A percentile compares a stretch with the other conserved stretches of the same genome.
phyloP scores from a whole-genome alignment of 2,888 invertebrate genomes.

The Cosmorhoe ocellata region DNA sequence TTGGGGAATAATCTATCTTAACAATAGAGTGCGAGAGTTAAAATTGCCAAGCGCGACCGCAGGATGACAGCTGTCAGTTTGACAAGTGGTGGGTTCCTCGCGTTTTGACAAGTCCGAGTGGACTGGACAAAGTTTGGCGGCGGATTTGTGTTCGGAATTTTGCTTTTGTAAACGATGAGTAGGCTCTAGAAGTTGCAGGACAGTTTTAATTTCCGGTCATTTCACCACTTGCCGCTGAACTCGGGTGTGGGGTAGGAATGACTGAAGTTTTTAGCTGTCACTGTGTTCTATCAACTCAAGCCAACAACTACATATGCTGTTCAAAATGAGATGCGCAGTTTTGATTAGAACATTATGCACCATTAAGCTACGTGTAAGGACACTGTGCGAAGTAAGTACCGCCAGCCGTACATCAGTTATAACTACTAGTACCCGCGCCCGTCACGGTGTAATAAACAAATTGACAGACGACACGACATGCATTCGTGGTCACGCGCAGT shows the following conservation, averaged over 20 bases:
- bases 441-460: constrained; percentile 28
- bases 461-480: constrained; percentile 26
- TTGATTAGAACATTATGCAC: no score
- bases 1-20: constrained; percentile 20
- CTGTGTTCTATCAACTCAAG: no score
- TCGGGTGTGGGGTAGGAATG: no score
- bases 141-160: constrained; percentile 26
- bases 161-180: background rate
- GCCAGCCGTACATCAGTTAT: no score
- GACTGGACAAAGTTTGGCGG: constrained; percentile 20
- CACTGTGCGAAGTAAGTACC: no score
- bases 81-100: constrained; percentile 25
- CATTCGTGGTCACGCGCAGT: constrained; percentile 19
- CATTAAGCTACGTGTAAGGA: no score
- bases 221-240: no score
- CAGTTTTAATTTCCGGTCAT: no score
- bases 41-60: constrained; percentile 18
- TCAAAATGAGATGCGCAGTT: no score
- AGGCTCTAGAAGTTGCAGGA: background rate
- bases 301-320: no score
- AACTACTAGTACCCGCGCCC: no score
- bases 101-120: constrained; percentile 28
- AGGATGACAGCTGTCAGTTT: constrained; percentile 32
- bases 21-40: constrained; percentile 15
- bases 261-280: no score